Evolutionary conservation across 2,113 vertebrate genomes (phyloP).

Genomic region (Scartelaos histophorus): DNA sequence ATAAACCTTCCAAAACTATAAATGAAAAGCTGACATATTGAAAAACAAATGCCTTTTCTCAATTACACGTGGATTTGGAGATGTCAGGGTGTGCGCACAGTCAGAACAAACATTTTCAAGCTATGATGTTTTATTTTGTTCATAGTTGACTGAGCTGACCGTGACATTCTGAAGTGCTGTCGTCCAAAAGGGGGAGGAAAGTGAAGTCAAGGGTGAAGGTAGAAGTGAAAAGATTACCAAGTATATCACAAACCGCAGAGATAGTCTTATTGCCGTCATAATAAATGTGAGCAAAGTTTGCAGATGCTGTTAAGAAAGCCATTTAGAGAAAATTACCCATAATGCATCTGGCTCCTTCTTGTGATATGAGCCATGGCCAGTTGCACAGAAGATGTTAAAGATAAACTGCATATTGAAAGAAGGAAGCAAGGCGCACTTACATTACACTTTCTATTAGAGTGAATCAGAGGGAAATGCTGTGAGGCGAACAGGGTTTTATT

Average conservation of each 20-base stretch:
- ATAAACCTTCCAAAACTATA: background rate
- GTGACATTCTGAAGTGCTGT: conserved; percentile 49
- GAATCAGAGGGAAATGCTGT: conserved; percentile 12
- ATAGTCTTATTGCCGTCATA: conserved; percentile 7
- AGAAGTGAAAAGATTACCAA: conserved; percentile 33
- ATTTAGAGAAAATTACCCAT: conserved; percentile 30
- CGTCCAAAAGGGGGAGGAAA: conserved; percentile 31
- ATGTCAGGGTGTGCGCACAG: conserved; percentile 32
- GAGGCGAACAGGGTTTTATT: conserved; percentile 13
- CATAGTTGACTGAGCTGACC: conserved; percentile 34
- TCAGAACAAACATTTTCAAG: conserved; percentile 40
- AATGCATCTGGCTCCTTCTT: conserved; percentile 20
- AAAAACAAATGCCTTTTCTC: background rate
- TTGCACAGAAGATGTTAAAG: conserved; percentile 23
- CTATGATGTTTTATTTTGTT: conserved; percentile 54
- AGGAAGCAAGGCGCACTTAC: background rate
- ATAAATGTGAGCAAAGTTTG: conserved; percentile 11
- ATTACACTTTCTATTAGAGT: conserved; percentile 31
- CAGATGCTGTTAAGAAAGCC: conserved; percentile 19
- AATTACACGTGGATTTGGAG: conserved; percentile 4
- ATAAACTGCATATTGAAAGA: conserved; percentile 12
- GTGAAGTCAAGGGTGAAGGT: conserved; percentile 32
- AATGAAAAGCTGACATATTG: background rate
- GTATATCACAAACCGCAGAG: conserved; percentile 12
- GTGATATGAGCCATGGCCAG: conserved; percentile 26